These are phyloP conservation scores for Helicoverpa zea DNA, from an alignment of 1,140 invertebrate genomes.

Conservation along the genomic window DNA sequence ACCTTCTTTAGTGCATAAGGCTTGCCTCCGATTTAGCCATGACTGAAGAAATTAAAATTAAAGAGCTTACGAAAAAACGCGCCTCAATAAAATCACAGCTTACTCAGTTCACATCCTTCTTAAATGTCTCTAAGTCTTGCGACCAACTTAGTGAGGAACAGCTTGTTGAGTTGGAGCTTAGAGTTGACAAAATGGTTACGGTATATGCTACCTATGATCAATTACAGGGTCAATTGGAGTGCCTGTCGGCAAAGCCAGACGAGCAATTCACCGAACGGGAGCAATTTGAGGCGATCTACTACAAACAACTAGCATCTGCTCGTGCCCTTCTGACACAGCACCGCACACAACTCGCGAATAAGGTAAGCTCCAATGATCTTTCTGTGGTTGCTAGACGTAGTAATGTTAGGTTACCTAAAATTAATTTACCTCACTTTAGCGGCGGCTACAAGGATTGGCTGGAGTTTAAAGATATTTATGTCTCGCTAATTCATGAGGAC, in stretches of 20 bases:
- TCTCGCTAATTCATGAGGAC: neutral
- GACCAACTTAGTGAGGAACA: neutral
- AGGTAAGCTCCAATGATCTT: neutral
- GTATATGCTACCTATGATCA: neutral
- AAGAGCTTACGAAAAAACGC: neutral
- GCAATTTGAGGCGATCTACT: neutral
- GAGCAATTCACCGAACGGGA: neutral
- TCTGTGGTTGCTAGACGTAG: neutral
- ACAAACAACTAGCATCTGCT: neutral
- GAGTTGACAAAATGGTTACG: neutral
- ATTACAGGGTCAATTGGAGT: conserved; percentile 1
- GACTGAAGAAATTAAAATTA: conserved; percentile 9
- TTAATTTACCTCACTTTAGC: neutral
- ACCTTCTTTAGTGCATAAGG: neutral
- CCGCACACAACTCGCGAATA: neutral
- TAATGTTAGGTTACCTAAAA: neutral
- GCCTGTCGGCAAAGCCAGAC: neutral
- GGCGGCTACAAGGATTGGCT: neutral
- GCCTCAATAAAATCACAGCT: conserved; percentile 14
- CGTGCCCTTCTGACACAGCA: neutral
- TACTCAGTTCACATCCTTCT: neutral
- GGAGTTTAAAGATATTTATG: neutral
- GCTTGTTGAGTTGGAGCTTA: neutral
- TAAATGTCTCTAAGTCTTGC: neutral
- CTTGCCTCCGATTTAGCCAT: neutral